Base-by-base conservation (phyloP, 2,888 invertebrate genomes). In the Luffia ferchaultella region DNA sequence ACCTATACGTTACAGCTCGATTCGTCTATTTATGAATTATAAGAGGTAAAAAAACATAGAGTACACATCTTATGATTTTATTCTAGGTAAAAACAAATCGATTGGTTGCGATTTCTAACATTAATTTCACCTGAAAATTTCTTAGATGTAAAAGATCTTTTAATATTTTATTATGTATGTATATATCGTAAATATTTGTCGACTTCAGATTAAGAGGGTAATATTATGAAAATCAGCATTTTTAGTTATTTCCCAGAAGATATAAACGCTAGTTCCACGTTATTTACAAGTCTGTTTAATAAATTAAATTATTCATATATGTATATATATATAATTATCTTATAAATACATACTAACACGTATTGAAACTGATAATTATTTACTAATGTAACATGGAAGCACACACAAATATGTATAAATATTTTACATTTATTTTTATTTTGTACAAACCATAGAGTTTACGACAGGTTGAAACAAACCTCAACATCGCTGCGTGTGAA, bases 311-410 rank as follows among this genome's bases (percentile, higher is more conserved):
- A n/a, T n/a, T n/a, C 30, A 30, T 30, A 30, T 30, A 30, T 30
- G 12, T 12, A 7, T 12, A 12, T 30, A 30, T 7, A 30, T 30
- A 30, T 12, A 30, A 3, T 30, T 30, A 30, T 30, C 12, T 7
- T 30, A 30, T 12, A 12, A 7, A 30, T 30, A 7, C 12, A 3
- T 30, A 30, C 30, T 3, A 30, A 30, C 12, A 30, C 30, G 5
- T 30, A 7, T 30, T 30, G 12, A 30, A 30, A 30, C 30, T 30
- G 5, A 30, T 30, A 12, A 30, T n/a, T n/a, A n/a, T 30, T 30
- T 12, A 30, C 30, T 30, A 30, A 30, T 67, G 64, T 71, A 73
- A 76, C 72, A 67, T 82, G 82, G 82, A 82, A 82, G 82, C 82
- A 80, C 82, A 82, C 76, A 76, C 73, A 82, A 75, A 76, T 73